Base-by-base conservation (phyloP, 2,797 vertebrate species). In the Amblyopsis hoosieri region DNA sequence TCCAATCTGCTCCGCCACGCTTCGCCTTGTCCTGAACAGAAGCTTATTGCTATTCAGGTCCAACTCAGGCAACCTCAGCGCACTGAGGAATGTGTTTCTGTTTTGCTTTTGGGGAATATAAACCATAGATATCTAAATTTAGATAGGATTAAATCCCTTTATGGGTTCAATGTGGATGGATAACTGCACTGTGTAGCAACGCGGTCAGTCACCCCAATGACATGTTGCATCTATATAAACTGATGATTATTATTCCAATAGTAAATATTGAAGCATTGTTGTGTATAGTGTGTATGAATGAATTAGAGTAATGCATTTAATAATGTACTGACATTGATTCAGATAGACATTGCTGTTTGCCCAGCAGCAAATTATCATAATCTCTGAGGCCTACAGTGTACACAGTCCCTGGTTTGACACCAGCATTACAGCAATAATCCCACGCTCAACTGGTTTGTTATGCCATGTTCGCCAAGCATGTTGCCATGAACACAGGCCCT, bases 351-450 rank as follows among this genome's bases (percentile, higher is more conserved):
- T 31, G 12, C 70, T 79, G 84, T 79, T 83, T 72, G 73, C 80
- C 78, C 71, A 73, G 76, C 71, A 72, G 62, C 62, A 81, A 71
- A 84, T 80, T 73, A 75, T 52, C 23, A 62, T 88, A 87, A 88
- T 90, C 83, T 86, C 74, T 71, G 66, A 1, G 31, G 75, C 77
- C 60, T 61, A 37, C 84, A 78, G 74, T 84, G 74, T 80, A 85
- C 79, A 89, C 88, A 85, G 85, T 76, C 88, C 82, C 74, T 69
- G 62, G 71, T 85, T 81, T 87, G 89, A 85, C 88, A 84, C 76
- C 59, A 67, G 56, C 67, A 68, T 73, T 87, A 81, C 52, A 88
- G 87, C 85, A 89, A 89, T 85, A 88, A 75, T 79, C 72, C 76
- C 84, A 85, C 66, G 89, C 85, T 86, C 78, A 69, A 60, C 46